Evolutionary conservation across 2,113 vertebrate species (phyloP).

Genomic region (Cyprinodon tularosa): DNA sequence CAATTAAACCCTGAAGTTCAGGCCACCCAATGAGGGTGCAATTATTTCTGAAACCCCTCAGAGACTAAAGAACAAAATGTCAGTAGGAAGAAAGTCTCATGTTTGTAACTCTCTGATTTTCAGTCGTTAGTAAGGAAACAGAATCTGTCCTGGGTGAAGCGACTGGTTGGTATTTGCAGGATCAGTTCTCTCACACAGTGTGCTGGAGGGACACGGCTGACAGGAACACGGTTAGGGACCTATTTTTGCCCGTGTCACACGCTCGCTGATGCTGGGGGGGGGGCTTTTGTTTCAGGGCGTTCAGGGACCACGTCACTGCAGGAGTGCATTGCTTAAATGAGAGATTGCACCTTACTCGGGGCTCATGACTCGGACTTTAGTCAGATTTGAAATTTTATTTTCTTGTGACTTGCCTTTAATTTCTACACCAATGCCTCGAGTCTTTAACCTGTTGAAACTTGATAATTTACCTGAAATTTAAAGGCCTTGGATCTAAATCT

Average conservation of each 20-base stretch:
- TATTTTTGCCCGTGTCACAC: conserved; percentile 40
- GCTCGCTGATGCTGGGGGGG: conserved; percentile 2
- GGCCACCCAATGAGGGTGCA: background rate
- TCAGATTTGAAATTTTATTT: too few species aligned
- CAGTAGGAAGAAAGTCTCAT: background rate
- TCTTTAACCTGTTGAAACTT: too few species aligned
- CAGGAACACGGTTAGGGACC: conserved; percentile 39
- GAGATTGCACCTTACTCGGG: too few species aligned
- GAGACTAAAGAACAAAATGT: conserved; percentile 13
- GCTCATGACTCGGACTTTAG: too few species aligned
- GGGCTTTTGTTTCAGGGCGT: conserved; percentile 1
- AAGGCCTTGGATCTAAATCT: too few species aligned
- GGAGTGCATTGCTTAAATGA: background rate
- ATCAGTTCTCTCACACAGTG: background rate
- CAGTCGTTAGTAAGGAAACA: background rate
- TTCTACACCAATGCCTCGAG: too few species aligned
- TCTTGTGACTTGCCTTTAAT: too few species aligned
- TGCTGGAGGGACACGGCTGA: conserved; percentile 18
- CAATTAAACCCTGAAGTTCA: conserved; percentile 8
- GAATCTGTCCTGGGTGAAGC: background rate
- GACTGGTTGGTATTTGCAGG: conserved; percentile 2
- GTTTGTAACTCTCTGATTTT: background rate
- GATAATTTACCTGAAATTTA: too few species aligned
- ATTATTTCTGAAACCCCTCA: background rate
- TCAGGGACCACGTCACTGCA: conserved; percentile 1